Base-by-base conservation (phyloP, 1,140 invertebrate genomes). In the Ericerus pela region DNA sequence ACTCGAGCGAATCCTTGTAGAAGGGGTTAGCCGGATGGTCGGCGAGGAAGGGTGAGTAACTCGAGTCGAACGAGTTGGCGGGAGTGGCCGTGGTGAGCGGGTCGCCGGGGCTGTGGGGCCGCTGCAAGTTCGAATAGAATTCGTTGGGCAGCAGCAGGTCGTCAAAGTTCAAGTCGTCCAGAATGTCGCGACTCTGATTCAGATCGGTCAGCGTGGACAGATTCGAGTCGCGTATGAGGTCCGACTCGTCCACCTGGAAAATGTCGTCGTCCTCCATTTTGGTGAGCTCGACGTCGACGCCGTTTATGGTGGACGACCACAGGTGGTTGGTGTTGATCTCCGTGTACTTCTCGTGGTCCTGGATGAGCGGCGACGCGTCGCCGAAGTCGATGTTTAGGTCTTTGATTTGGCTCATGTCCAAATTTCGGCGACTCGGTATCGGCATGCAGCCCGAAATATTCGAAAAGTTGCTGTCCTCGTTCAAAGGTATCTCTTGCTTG, bases 241-340 rank as follows among this genome's bases (percentile, higher is more conserved):
- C 86, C 38, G 82, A 80, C 69, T 88, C 87, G 66, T 91, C 86
- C 36, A 89, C 84, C 74, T 88, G 85, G 66, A 89, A 88, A 60
- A 90, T 88, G 65, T 89, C 86, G 66, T 90, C 85, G 63, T 89
- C 85, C 62, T 88, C 85, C 76, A 86, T 82, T 67, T 79, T 82
- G 47, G 41, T 57, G 27, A 58, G 18, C 8, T 82, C 79, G 3
- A 77, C 69, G 2, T 59, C 61, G 30, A 24, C 28, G 10, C 29
- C 20, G 55, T 26, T 57, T 20, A 51, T 43, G 22, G 12, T 57
- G n/a, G 41, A 24, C 22, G 29, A 33, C 55, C 55, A 57, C 16
- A 57, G 3, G 29, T 30, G 43, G 30, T 28, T 30, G 26, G 41
- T 52, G 47, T 57, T 51, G 14, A 57, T 43, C 20, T 31, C 30